These are phyloP conservation scores for Pteronotus mesoamericanus DNA, from an alignment of 2,797 vertebrate genomes.

Conservation along the genomic window DNA sequence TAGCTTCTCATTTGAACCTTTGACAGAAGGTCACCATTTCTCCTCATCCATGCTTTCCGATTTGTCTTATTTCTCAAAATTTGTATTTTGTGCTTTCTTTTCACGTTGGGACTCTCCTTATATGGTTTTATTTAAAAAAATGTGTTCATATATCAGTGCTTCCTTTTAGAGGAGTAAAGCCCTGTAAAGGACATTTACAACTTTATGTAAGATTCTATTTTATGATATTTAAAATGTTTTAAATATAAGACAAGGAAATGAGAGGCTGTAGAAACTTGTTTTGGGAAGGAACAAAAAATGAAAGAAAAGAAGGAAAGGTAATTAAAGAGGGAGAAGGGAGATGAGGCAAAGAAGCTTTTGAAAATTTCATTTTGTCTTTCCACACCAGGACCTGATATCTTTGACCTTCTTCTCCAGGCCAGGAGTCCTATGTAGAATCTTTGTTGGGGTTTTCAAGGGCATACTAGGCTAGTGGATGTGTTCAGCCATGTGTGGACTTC, in stretches of 20 bases:
- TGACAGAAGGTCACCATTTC: background rate
- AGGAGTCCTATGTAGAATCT: background rate
- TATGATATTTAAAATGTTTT: background rate
- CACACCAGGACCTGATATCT: background rate
- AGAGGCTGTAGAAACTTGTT: background rate
- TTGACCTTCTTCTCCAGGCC: background rate
- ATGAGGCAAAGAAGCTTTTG: background rate
- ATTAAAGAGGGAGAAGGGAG: background rate
- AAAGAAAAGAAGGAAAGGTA: background rate
- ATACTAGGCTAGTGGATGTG: background rate
- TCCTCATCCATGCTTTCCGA: background rate
- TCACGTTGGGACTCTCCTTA: background rate
- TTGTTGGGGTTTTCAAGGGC: background rate
- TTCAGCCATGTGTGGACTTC: background rate
- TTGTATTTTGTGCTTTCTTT: background rate
- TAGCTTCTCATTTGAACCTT: background rate
- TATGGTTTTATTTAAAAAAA: background rate
- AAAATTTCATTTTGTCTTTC: background rate
- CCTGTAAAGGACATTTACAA: background rate
- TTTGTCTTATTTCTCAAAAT: background rate
- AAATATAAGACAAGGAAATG: background rate
- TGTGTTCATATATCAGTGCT: background rate
- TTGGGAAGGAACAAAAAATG: background rate
- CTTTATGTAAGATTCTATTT: slow-evolving; percentile 6
- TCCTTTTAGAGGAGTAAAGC: background rate